These are phyloP conservation scores for Habropoda laboriosa DNA, from an alignment of 1,140 invertebrate species.

Conservation along the genomic window DNA sequence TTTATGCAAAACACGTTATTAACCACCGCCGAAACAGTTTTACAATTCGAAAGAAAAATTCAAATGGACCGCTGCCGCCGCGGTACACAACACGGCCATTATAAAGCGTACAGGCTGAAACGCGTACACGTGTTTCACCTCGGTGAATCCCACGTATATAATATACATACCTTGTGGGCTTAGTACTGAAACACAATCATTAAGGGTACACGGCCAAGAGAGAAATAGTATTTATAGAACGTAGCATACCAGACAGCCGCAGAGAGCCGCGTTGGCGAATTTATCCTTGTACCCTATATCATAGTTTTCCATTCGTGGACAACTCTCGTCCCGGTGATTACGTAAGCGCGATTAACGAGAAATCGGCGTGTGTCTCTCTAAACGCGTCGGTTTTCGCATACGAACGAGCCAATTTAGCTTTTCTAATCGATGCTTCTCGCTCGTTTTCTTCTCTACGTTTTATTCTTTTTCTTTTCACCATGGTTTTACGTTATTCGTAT, in stretches of 20 bases:
- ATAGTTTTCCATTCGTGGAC: neutral
- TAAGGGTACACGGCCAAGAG: neutral
- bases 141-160: slow-evolving; percentile 1
- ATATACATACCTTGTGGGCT: neutral
- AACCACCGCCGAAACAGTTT: neutral
- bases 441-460: too few relatives aligned
- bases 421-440: too few relatives aligned
- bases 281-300: neutral
- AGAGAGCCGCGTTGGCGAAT: neutral
- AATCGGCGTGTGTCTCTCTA: too few relatives aligned
- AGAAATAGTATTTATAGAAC: slow-evolving; percentile 7
- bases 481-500: too few relatives aligned
- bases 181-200: neutral
- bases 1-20: neutral
- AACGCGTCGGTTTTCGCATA: neutral
- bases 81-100: too few relatives aligned
- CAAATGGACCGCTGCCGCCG: neutral
- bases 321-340: neutral
- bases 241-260: neutral
- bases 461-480: too few relatives aligned
- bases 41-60: neutral
- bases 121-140: neutral
- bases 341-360: neutral
- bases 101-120: too few relatives aligned
- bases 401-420: too few relatives aligned